Conservation (phyloP, 2,888 invertebrate species). For the Dromius quadrimaculatus region DNA sequence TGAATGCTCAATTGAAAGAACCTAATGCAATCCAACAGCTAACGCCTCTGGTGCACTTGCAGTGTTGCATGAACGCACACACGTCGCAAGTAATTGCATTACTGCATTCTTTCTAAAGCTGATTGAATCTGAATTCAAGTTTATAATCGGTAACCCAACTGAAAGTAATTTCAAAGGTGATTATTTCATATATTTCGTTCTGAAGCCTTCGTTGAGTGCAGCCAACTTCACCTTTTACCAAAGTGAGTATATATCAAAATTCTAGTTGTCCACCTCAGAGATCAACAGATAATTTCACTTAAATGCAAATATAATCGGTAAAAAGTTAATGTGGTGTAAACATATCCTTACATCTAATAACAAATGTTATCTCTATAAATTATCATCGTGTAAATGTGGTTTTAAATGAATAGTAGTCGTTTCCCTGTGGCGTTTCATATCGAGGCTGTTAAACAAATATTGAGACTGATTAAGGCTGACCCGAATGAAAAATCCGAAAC, state of each 20-base stretch:
- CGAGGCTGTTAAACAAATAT: constrained; percentile 34
- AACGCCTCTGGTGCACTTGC: constrained; percentile 8
- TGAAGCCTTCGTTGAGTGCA: too few species aligned
- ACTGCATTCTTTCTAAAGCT: too few species aligned
- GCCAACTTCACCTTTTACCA: too few species aligned
- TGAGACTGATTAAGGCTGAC: constrained; percentile 35
- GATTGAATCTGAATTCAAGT: too few species aligned
- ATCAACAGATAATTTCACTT: neutral
- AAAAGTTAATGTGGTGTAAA: constrained; percentile 19
- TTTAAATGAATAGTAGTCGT: constrained; percentile 33
- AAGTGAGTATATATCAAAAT: too few species aligned
- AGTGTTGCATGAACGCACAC: neutral
- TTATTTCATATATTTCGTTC: too few species aligned
- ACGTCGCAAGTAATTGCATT: neutral
- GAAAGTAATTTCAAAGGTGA: too few species aligned
- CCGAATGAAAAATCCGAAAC: constrained; percentile 15
- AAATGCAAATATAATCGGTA: neutral
- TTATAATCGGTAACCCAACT: too few species aligned
- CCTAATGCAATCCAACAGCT: neutral
- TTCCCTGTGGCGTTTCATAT: constrained; percentile 8
- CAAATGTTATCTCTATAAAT: constrained; percentile 38
- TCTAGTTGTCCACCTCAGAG: too few species aligned
- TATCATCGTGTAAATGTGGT: constrained; percentile 32
- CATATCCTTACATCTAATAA: constrained; percentile 37
- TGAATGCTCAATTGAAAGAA: too few species aligned